Base-by-base conservation (phyloP, 2,888 invertebrate species). In the Laothoe populi region DNA sequence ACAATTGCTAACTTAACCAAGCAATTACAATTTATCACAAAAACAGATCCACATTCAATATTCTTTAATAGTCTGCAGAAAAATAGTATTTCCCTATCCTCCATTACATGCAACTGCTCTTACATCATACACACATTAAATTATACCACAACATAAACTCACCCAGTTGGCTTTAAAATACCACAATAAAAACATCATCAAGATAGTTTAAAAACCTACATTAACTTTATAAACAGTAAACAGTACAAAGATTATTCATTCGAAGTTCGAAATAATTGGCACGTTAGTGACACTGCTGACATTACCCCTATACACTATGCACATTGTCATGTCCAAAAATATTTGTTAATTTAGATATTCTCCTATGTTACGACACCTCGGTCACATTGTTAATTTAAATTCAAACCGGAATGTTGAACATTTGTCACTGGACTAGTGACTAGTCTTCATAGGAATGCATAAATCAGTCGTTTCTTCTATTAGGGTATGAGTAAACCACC, bases 21-120 rank as follows among this genome's bases (percentile, higher is more conserved):
- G 53, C 53, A 53, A 16, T 53, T 31, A 19, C 31, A n/a, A 53
- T 53, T 57, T 65, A 67, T 67, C 67, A 67, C 67, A 67, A 64
- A 16, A 67, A 63, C 48, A 58, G 42, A 61, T 58, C 63, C 58
- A 62, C 60, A 66, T 63, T 31, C 53, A 31, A 19, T 53, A 35
- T 53, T 53, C 35, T 16, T 53, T 31, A 44, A 31, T 49, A 19
- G 53, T 19, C 31, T 4, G 53, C 53, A 53, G 53, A 19, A 53
- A 53, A 24, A 53, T 31, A 35, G 24, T 24, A 7, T 26, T 48
- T 19, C 35, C 53, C 53, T 35, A 24, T n/a, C 2, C 4, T 19
- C 11, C 2, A 35, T 53, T 53, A 35, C 53, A 53, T 53, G 19
- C 31, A 35, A 53, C 31, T 19, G 53, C 35, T 16, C 49, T 49